These are phyloP conservation scores for Caerostris darwini DNA, from an alignment of 1,140 invertebrate genomes.

Conservation along the genomic window DNA sequence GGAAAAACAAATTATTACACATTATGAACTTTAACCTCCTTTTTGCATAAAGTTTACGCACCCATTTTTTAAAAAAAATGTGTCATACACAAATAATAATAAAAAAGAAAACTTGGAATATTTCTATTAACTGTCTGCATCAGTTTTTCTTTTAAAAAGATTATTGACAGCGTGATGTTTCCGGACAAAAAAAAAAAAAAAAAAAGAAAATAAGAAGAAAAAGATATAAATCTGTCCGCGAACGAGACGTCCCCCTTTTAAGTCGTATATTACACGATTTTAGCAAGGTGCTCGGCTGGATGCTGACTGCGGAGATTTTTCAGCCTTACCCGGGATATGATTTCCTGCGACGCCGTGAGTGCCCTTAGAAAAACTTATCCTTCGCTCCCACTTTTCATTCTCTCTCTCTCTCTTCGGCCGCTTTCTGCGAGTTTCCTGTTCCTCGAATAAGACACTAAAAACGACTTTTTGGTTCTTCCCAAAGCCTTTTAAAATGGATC, in stretches of 20 bases:
- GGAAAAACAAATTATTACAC: no score
- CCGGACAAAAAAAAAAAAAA: not conserved
- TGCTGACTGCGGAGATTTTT: conserved; percentile 63
- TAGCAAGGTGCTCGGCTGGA: not conserved
- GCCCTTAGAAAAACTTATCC: conserved; percentile 54
- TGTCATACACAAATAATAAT: no score
- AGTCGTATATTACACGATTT: not conserved
- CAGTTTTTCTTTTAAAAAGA: no score
- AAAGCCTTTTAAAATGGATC: conserved; percentile 60
- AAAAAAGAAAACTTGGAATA: no score
- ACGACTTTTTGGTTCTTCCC: conserved; percentile 41
- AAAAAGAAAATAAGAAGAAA: not conserved
- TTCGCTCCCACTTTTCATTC: conserved; percentile 32
- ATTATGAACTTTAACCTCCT: no score
- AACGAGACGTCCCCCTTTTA: not conserved
- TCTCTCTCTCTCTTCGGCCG: conserved; percentile 23
- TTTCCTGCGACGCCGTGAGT: conserved; percentile 47
- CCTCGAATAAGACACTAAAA: conserved; percentile 39
- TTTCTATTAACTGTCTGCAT: no score
- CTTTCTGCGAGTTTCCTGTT: conserved; percentile 50
- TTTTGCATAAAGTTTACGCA: no score
- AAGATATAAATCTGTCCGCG: conserved; percentile 6
- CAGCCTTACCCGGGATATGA: conserved; percentile 70
- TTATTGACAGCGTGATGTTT: not conserved
- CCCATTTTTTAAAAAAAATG: no score